A percentile compares a stretch with the other conserved stretches of the same genome.
phyloP scores from a whole-genome alignment of 2,888 invertebrate genomes.

The Luperina nickerlii region DNA sequence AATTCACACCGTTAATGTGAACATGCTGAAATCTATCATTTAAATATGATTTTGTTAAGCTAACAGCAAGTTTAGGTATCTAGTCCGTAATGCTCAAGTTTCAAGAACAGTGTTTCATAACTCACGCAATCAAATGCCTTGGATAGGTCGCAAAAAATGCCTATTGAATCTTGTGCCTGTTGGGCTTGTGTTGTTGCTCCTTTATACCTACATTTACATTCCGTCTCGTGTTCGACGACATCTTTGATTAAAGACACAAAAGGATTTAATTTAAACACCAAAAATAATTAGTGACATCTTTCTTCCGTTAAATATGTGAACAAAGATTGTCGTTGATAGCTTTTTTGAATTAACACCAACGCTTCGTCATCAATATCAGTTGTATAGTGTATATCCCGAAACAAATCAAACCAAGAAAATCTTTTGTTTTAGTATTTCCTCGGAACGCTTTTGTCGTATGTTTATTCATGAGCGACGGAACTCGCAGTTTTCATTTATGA shows the following conservation, averaged over 20 bases:
- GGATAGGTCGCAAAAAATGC: no score
- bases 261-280: background rate
- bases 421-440: conserved; percentile 28
- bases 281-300: background rate
- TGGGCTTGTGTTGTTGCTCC: background rate
- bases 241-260: background rate
- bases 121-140: no score
- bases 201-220: background rate
- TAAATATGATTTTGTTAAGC: no score
- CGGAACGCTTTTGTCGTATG: conserved; percentile 15
- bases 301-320: background rate
- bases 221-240: background rate
- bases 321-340: background rate
- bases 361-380: background rate
- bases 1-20: no score
- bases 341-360: conserved; percentile 13
- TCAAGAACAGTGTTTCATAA: no score
- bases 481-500: conserved; percentile 22
- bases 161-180: no score
- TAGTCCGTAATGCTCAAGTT: no score
- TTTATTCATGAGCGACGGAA: conserved; percentile 29
- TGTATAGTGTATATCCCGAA: background rate
- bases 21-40: no score
- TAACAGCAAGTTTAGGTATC: no score
- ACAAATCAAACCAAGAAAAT: conserved; percentile 20